Conservation (phyloP, 2,888 invertebrate species). For the Lasioglossum marginatum region DNA sequence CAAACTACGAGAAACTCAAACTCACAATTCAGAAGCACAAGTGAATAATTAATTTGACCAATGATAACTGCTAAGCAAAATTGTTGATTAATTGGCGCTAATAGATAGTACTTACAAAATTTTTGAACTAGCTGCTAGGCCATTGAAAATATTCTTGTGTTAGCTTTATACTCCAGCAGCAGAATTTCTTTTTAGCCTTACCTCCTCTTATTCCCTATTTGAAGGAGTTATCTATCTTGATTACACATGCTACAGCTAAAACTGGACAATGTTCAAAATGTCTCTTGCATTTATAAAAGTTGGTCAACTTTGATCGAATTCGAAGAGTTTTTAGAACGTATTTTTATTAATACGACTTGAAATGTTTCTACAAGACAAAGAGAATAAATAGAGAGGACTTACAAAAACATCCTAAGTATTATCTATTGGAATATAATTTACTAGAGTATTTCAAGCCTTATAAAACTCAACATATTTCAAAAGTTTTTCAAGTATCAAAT, state of each 20-base stretch:
- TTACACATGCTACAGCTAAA: not conserved
- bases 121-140: not conserved
- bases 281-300: not conserved
- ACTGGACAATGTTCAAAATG: not conserved
- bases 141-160: not conserved
- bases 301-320: not conserved
- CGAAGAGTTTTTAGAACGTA: not conserved
- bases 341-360: not conserved
- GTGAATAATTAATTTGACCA: conserved; percentile 47
- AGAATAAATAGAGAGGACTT: not conserved
- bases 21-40: conserved; percentile 87
- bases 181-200: not conserved
- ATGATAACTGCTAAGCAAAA: conserved; percentile 55
- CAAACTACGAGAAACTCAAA: conserved; percentile 90
- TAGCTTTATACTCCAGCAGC: not conserved
- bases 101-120: not conserved
- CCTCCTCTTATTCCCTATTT: not conserved
- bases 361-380: not conserved
- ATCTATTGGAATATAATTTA: not conserved
- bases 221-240: not conserved
- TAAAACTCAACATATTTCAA: not conserved
- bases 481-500: not conserved
- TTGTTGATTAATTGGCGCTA: conserved; percentile 52
- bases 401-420: not conserved
- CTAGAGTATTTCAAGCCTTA: not conserved